Evolutionary conservation across 2,888 invertebrate species (phyloP), one percentile per base, ranked within the genome.

Genomic region (Pheosia gnoma): DNA sequence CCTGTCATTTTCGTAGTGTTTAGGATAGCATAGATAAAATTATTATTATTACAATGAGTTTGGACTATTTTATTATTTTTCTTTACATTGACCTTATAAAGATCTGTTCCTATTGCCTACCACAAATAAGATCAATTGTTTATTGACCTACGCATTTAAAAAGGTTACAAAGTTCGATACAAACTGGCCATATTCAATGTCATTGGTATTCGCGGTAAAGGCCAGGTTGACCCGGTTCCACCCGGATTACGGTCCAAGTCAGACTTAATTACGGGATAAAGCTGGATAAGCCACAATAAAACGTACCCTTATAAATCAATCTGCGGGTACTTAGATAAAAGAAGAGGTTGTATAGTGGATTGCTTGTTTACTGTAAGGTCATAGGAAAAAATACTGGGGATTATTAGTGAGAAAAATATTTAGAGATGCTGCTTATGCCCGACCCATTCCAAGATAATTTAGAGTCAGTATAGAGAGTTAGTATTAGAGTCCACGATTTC

Each of bases 221-320:
- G 67, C 52, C 76, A 77, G 77, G 79, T 75, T 81, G 75, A 77
- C 79, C 80, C 76, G 62, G 61, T 59, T 65, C 71, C 69, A 70
- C 77, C 75, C 70, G 82, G 85, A 83, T 87, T 86, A 86, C 78
- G 78, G 67, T 71, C 66, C 67, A 71, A 85, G 79, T 81, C 82
- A 70, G 75, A 84, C 84, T 86, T 88, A 88, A 88, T 88, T 88
- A 87, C 84, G 71, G 85, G 86, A 84, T 87, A 86, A 85, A 80
- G 78, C 70, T 72, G 81, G 80, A 80, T 85, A 85, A 86, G 83
- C 85, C 80, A 80, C 81, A 83, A 80, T 84, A 84, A 84, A 85
- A 82, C 79, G 77, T 68, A 83, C 84, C 86, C 74, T 79, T 79
- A 84, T 86, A 87, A 85, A 87, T 88, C 88, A 88, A 88, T 88